Evolutionary conservation across 2,113 vertebrate species (phyloP), one percentile per base, ranked within the genome.

Genomic region (Sarotherodon lohbergeri): DNA sequence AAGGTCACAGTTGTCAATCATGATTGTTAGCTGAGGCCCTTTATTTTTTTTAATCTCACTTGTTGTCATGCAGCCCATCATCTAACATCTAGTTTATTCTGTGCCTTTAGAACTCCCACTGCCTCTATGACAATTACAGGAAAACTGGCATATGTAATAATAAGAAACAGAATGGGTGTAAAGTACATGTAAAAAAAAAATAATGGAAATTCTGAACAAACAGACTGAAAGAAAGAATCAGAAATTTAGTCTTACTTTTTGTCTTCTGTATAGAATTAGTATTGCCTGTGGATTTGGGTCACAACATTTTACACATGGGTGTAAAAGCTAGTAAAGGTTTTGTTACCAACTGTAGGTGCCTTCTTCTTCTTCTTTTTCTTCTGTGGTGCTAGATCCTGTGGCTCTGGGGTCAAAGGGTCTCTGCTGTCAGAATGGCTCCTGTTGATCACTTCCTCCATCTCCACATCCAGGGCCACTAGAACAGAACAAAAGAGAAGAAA

Each of bases 281-380:
- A 66, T 66, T 12, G 17, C 61, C 61, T 66, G 32, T 39, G 17
- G 2, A 39, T 66, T 66, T 66, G 61, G 10, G 17, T 66, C 34
- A 36, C 32, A 66, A 2, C 61, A 2, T 36, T 63, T 59, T 32
- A 59, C 27, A 59, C 57, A 1, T 17, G 13, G 14, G 4, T 71
- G 19, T 12, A 84, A 84, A 54, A 57, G 14, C 16, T 17, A 2
- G 4, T 19, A 10, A 24, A 86, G 10, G 29, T 4, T 63, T 66
- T 32, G 17, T 19, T 94, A 97, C 96, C 95, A 1, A 90, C 80
- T 7, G 88, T 88, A 1, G 92, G 80, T 4, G 88, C 80, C 88
- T 95, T 98, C 82, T 97, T 97, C 94, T 97, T 99, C 92, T 97
- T 98, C 92, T 96, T 97, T 82, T 92, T 95, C 93, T 94, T 97